Evolutionary conservation across 1,140 invertebrate species (phyloP).

Genomic region (Agrilus planipennis): DNA sequence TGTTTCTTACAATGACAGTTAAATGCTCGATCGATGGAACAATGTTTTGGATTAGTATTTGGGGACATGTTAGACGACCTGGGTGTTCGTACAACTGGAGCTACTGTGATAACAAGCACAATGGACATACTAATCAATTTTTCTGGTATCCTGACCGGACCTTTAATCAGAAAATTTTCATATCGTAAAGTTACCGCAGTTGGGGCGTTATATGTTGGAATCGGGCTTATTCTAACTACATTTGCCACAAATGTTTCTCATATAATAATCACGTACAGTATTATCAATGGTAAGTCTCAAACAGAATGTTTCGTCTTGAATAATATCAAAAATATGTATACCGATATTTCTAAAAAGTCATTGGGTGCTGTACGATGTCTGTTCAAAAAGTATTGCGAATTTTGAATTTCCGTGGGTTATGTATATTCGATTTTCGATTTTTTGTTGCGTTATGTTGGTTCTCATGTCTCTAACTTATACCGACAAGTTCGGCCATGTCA

Average conservation of each 20-base stretch:
- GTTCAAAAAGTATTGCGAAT: too few relatives aligned
- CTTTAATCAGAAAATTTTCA: slow-evolving; percentile 57
- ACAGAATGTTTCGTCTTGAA: too few relatives aligned
- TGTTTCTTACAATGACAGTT: too few relatives aligned
- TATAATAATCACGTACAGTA: slow-evolving; percentile 60
- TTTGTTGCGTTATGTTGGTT: too few relatives aligned
- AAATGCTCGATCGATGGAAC: slow-evolving; percentile 60
- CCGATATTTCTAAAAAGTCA: too few relatives aligned
- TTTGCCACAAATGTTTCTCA: slow-evolving; percentile 56
- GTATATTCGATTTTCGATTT: too few relatives aligned
- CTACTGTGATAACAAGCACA: slow-evolving; percentile 60
- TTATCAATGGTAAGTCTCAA: slow-evolving; percentile 57
- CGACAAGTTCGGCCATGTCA: too few relatives aligned
- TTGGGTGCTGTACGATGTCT: too few relatives aligned
- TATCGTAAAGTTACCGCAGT: slow-evolving; percentile 59
- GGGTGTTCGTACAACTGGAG: slow-evolving; percentile 54
- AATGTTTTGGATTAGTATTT: slow-evolving; percentile 64
- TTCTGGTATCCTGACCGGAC: slow-evolving; percentile 60
- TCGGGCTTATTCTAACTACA: slow-evolving; percentile 53
- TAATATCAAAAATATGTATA: too few relatives aligned
- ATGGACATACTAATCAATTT: slow-evolving; percentile 64
- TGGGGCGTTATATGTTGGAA: slow-evolving; percentile 49
- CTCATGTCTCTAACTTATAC: too few relatives aligned
- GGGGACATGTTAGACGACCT: slow-evolving; percentile 54
- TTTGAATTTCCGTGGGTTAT: too few relatives aligned